Evolutionary conservation across 2,797 vertebrate species (phyloP).

Genomic region (Enteromius radiatus): DNA sequence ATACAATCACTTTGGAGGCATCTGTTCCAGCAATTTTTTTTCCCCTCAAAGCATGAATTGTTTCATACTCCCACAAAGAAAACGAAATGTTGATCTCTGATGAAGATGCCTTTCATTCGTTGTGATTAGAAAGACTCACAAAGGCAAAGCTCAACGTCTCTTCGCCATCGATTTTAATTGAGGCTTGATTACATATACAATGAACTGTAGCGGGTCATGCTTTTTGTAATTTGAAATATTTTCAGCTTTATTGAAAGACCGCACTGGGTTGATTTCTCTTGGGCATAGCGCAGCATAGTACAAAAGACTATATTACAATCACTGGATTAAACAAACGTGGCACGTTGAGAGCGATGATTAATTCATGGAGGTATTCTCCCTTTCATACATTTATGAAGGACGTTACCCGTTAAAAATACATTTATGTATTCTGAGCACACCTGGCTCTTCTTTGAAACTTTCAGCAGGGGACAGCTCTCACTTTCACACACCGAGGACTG

Average conservation of each 20-base stretch:
- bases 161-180: constrained; percentile 13
- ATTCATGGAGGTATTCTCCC: constrained; percentile 51
- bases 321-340: constrained; percentile 50
- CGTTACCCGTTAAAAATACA: constrained; percentile 44
- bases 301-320: constrained; percentile 53
- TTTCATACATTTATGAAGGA: constrained; percentile 57
- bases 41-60: neutral
- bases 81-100: constrained; percentile 21
- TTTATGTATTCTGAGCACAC: constrained; percentile 45
- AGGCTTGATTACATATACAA: constrained; percentile 42
- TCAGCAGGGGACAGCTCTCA: constrained; percentile 76
- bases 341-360: constrained; percentile 54
- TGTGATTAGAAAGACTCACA: constrained; percentile 16
- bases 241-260: constrained; percentile 42
- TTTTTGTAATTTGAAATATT: constrained; percentile 43
- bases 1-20: constrained; percentile 39
- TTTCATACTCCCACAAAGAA: constrained; percentile 16
- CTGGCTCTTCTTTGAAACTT: constrained; percentile 68
- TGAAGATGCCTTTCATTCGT: constrained; percentile 15
- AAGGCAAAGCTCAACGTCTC: constrained; percentile 3
- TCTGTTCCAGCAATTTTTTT: constrained; percentile 29
- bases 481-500: constrained; percentile 11
- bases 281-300: constrained; percentile 36
- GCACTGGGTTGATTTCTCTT: constrained; percentile 50
- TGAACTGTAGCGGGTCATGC: constrained; percentile 2